Base-by-base conservation (phyloP, 2,113 vertebrate genomes). In the Percina caprodes region DNA sequence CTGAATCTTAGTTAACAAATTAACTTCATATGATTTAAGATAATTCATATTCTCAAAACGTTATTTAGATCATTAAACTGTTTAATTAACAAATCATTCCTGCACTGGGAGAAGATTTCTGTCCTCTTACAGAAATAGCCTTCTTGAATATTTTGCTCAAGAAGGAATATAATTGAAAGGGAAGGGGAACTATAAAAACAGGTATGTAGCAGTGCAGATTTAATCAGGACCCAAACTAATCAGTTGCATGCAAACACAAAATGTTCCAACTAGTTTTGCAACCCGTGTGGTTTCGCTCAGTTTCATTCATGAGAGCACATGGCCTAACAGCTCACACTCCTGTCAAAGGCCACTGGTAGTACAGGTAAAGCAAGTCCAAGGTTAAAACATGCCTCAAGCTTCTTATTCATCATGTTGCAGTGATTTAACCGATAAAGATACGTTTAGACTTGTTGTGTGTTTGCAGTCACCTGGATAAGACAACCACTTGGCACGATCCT, bases 401-500 rank as follows among this genome's bases (percentile, higher is more conserved):
- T 67, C 80, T 81, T 10, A 72, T 82, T 80, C 74, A 51, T 87
- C 78, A 77, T 83, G 77, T 83, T 87, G 39, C 86, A 75, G 68
- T 59, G 69, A 61, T 83, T 84, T 69, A 62, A 83, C 84, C 71
- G 30, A 84, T 58, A 21, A 71, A 71, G 85, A 86, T 82, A 19
- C 0, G 86, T 86, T 92, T 23, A 86, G 85, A 77, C 88, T 87
- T 88, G 84, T 86, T 59, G 73, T 90, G 83, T 91, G 79, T 83
- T 81, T 76, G 33, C 90, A 94, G 93, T 85, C 93, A 94, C 87
- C 58, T 92, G 91, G 92, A 94, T 30, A 93, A 94, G 83, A 92
- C 92, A 35, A 94, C 93, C 39, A 94, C 93, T 46, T 94, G 93
- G 93, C 93, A 92, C 51, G 93, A 94, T 88, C 93, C 93, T 16